Percentiles rank a stretch among this genome's conserved stretches.
These are phyloP conservation scores for Zalophus californianus DNA, from an alignment of 2,797 vertebrate species.

Conservation along the genomic window DNA sequence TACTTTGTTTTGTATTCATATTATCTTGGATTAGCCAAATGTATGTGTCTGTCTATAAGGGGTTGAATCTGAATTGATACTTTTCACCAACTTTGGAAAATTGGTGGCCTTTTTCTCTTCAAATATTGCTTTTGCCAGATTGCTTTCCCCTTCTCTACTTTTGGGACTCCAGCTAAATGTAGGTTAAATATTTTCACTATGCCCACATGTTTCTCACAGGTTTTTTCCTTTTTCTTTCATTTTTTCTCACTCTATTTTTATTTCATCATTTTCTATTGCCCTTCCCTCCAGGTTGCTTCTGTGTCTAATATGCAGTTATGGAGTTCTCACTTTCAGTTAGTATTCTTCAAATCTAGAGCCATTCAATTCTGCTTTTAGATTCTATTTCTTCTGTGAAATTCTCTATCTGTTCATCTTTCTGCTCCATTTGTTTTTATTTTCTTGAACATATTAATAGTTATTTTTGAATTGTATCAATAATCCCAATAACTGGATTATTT, in stretches of 20 bases:
- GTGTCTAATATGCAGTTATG: neutral
- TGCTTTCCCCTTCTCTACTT: neutral
- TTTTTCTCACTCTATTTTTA: neutral
- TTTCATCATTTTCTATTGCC: neutral
- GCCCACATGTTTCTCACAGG: neutral
- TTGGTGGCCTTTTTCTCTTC: neutral
- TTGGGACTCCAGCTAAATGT: too few relatives aligned
- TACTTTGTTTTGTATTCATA: neutral
- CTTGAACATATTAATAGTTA: neutral
- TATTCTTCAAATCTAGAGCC: neutral
- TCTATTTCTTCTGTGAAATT: neutral
- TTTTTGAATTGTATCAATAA: neutral
- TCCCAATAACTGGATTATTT: neutral
- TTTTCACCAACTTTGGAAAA: neutral
- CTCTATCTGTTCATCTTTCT: neutral
- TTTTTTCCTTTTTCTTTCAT: neutral
- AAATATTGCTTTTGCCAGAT: neutral
- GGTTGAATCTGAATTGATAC: neutral
- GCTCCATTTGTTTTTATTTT: neutral
- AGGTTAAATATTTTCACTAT: neutral
- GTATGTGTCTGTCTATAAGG: neutral
- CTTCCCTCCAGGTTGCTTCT: neutral
- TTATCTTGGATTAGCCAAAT: neutral
- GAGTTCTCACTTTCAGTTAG: neutral
- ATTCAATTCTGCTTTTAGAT: neutral